These are phyloP conservation scores for Orbicella faveolata DNA, from an alignment of 64 coral and sea anemone genomes.

Conservation along the genomic window DNA sequence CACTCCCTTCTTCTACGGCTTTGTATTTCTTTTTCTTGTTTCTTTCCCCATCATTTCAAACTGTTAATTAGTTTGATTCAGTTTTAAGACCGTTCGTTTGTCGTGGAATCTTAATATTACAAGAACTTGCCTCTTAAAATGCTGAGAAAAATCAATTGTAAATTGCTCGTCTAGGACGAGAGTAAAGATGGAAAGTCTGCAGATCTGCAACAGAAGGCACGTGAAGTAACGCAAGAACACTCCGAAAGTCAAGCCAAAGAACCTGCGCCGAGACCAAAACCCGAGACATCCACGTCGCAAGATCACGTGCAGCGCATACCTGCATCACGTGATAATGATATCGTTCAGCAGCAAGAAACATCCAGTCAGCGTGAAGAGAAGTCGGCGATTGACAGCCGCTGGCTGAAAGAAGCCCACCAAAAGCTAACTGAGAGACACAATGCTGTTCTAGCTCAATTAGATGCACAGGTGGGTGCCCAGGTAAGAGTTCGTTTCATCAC, in stretches of 20 bases:
- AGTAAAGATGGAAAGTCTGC: background rate
- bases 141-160: background rate
- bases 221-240: constrained; percentile 3
- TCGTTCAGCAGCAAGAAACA: constrained; percentile 5
- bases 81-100: background rate
- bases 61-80: too few relatives aligned
- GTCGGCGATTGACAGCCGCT: background rate
- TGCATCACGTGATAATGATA: constrained; percentile 1
- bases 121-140: background rate
- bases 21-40: too few relatives aligned
- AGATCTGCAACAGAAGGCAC: constrained; percentile 25
- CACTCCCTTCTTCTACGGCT: too few relatives aligned
- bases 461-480: background rate
- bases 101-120: background rate
- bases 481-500: background rate
- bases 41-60: too few relatives aligned
- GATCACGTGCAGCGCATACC: constrained; percentile 1
- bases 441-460: constrained; percentile 19
- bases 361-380: constrained; percentile 43
- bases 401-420: constrained; percentile 29
- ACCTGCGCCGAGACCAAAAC: background rate
- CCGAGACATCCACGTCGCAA: background rate
- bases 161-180: background rate
- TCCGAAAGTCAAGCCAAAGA: constrained; percentile 45
- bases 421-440: constrained; percentile 18